These are phyloP conservation scores for Aromia moschata DNA, from an alignment of 2,888 invertebrate genomes.

Conservation along the genomic window DNA sequence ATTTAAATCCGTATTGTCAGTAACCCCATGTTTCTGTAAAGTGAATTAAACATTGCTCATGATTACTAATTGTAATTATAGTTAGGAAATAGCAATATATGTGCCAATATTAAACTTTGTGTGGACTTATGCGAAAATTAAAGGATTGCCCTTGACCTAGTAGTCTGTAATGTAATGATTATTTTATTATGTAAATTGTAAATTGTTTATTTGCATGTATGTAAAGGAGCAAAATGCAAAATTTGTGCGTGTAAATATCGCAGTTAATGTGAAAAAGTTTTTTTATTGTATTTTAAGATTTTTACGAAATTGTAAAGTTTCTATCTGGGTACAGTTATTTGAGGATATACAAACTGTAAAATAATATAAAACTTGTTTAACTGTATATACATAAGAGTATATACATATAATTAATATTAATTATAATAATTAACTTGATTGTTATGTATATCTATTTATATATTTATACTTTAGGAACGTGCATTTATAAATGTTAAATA, in stretches of 20 bases:
- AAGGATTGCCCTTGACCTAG: not conserved
- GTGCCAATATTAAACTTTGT: slow-evolving; percentile 39
- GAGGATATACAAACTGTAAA: too few species aligned
- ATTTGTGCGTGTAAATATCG: not conserved
- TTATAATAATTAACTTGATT: too few species aligned
- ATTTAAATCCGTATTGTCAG: slow-evolving; percentile 12
- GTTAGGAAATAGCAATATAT: slow-evolving; percentile 38
- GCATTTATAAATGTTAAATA: too few species aligned
- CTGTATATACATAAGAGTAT: too few species aligned
- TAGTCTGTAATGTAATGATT: not conserved
- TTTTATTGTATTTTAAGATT: not conserved
- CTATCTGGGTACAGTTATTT: too few species aligned
- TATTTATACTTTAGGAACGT: too few species aligned
- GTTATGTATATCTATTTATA: too few species aligned
- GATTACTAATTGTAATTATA: slow-evolving; percentile 20
- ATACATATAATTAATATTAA: too few species aligned
- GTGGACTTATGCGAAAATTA: not conserved
- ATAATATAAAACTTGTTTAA: too few species aligned
- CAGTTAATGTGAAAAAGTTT: not conserved
- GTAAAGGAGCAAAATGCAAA: not conserved
- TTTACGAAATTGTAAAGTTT: too few species aligned
- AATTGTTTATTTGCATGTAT: not conserved
- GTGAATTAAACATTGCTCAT: slow-evolving; percentile 37
- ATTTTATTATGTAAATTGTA: not conserved
- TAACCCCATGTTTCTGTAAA: slow-evolving; percentile 35